A percentile compares a stretch with the other conserved stretches of the same genome.
These are phyloP conservation scores for Buphagus erythrorhynchus DNA, from an alignment of 2,797 vertebrate species.

Conservation along the genomic window DNA sequence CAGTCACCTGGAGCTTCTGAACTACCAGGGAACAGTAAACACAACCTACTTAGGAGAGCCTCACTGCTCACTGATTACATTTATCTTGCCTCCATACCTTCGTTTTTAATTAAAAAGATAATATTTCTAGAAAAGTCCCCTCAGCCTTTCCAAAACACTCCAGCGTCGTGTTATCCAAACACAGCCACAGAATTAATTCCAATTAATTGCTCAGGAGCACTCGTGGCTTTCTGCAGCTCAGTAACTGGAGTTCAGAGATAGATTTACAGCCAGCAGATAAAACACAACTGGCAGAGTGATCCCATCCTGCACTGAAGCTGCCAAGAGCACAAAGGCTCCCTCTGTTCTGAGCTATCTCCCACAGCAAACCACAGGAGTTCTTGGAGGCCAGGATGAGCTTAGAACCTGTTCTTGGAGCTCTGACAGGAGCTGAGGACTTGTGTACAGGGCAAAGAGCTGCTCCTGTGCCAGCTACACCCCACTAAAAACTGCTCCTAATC, in stretches of 20 bases:
- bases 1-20: conserved; percentile 50
- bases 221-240: background rate
- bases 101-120: conserved; percentile 48
- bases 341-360: background rate
- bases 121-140: background rate
- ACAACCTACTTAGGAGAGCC: conserved; percentile 62
- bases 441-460: background rate
- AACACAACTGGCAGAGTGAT: background rate
- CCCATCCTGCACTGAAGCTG: background rate
- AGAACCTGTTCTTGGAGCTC: background rate
- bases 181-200: background rate
- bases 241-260: background rate
- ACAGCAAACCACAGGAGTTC: background rate
- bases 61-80: background rate
- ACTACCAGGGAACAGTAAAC: conserved; percentile 36
- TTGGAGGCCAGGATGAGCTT: background rate
- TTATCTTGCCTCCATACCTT: background rate
- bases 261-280: background rate
- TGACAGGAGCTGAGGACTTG: background rate
- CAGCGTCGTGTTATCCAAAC: background rate
- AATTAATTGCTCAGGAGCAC: background rate
- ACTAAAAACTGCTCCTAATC: background rate
- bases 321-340: background rate
- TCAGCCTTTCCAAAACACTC: background rate
- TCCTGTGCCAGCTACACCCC: background rate